A percentile compares a stretch with the other conserved stretches of the same genome.
Conservation (phyloP, 2,113 vertebrate species). For the Ciconia maguari region DNA sequence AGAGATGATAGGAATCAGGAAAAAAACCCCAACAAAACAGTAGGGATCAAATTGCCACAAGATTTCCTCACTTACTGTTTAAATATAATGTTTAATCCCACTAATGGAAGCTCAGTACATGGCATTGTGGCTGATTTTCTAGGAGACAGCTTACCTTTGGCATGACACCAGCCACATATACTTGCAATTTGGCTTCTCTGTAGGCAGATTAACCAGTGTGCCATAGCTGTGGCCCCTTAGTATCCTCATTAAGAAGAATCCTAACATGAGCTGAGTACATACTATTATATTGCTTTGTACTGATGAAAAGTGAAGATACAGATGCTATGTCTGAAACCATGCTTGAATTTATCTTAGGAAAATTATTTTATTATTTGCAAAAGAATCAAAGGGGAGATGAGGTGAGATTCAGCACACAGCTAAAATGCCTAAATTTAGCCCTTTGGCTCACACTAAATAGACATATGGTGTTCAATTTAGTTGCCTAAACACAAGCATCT, state of each 20-base stretch:
- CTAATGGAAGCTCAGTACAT: background rate
- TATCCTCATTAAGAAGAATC: background rate
- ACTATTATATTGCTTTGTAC: background rate
- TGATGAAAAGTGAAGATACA: background rate
- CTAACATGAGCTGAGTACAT: background rate
- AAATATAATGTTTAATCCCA: background rate
- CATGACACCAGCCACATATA: background rate
- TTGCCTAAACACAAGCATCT: background rate
- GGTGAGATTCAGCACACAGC: background rate
- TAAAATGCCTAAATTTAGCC: background rate
- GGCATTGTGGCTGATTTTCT: background rate
- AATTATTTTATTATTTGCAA: background rate
- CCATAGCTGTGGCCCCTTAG: background rate
- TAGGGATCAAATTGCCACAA: background rate
- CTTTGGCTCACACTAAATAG: background rate
- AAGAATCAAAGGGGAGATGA: background rate
- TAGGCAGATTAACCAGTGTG: background rate
- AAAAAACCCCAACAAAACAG: background rate
- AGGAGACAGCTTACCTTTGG: background rate
- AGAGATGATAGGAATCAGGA: background rate
- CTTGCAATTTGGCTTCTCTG: background rate
- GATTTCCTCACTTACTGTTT: background rate
- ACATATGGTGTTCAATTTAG: background rate
- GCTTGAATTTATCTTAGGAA: background rate
- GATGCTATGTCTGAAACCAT: background rate